A percentile compares a stretch with the other conserved stretches of the same genome.
Evolutionary conservation across 2,888 invertebrate species (phyloP).

Genomic region (Brachylomia viminalis): DNA sequence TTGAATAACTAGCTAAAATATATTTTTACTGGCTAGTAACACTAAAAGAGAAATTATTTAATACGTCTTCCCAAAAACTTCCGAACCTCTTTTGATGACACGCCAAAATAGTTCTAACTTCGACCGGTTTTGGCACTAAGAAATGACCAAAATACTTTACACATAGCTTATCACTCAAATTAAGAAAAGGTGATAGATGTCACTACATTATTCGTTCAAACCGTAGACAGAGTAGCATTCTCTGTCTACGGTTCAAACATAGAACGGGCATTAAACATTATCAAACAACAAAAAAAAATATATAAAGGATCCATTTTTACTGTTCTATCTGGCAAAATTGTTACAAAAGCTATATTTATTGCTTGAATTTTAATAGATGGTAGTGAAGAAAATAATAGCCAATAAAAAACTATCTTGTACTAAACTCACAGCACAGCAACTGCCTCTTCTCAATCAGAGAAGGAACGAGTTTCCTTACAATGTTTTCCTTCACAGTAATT

Average conservation of each 20-base stretch:
- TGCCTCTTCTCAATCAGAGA: not conserved
- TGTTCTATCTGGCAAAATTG: not conserved
- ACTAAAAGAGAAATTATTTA: not conserved
- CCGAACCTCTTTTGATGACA: slow-evolving; percentile 5
- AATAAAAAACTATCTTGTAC: not conserved
- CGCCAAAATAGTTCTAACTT: slow-evolving; percentile 22
- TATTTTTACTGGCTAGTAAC: not conserved
- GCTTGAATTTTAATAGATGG: not conserved
- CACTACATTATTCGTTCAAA: not conserved
- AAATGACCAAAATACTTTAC: not conserved
- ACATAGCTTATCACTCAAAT: not conserved
- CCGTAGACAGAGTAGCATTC: too few relatives aligned
- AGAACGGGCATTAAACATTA: not conserved
- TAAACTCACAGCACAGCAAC: not conserved
- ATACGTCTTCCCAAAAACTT: slow-evolving; percentile 1
- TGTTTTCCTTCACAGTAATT: slow-evolving; percentile 11
- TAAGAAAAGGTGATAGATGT: not conserved
- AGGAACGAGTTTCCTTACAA: not conserved
- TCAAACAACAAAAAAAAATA: not conserved
- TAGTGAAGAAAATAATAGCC: not conserved
- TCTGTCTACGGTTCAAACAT: too few relatives aligned
- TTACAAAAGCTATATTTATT: not conserved
- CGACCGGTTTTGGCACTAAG: slow-evolving; percentile 3
- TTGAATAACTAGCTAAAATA: not conserved
- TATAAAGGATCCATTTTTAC: not conserved